A percentile compares a stretch with the other conserved stretches of the same genome.
phyloP scores from a whole-genome alignment of 2,888 invertebrate species.

The Beris morrisii region DNA sequence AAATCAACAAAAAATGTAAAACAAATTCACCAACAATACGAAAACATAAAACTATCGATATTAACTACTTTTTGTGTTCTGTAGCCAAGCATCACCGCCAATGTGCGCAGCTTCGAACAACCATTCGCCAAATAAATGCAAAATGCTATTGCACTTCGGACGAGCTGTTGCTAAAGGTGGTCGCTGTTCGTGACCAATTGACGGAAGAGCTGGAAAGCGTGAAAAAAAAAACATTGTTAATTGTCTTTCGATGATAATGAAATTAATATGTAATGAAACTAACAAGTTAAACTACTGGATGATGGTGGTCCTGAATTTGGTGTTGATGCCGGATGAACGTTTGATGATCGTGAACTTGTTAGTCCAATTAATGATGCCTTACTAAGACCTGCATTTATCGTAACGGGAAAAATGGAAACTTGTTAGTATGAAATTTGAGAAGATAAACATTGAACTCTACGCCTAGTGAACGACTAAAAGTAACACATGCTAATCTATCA shows the following conservation, averaged over 20 bases:
- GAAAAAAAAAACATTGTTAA: conserved; percentile 24
- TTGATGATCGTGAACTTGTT: conserved; percentile 71
- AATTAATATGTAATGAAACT: conserved; percentile 45
- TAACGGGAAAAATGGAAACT: not conserved
- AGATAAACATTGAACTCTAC: conserved; percentile 5
- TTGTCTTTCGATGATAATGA: not conserved
- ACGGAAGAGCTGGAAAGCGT: conserved; percentile 62
- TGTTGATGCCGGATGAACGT: conserved; percentile 66
- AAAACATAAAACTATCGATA: conserved; percentile 10
- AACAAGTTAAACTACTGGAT: conserved; percentile 68
- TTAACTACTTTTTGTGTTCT: conserved; percentile 60
- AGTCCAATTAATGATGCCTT: conserved; percentile 79
- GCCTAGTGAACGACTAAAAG: too few relatives aligned
- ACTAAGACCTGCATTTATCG: conserved; percentile 66
- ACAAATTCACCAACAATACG: conserved; percentile 10
- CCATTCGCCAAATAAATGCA: conserved; percentile 96
- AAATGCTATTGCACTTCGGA: conserved; percentile 92
- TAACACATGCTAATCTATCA: too few relatives aligned
- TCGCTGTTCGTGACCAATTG: conserved; percentile 63
- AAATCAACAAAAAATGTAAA: not conserved
- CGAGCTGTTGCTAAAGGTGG: conserved; percentile 73
- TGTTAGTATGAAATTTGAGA: conserved; percentile 26
- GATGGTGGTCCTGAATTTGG: conserved; percentile 73
- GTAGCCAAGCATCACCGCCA: conserved; percentile 69
- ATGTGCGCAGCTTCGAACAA: conserved; percentile 93